Evolutionary conservation across 2,797 vertebrate genomes (phyloP).

Genomic region (Moxostoma hubbsi): DNA sequence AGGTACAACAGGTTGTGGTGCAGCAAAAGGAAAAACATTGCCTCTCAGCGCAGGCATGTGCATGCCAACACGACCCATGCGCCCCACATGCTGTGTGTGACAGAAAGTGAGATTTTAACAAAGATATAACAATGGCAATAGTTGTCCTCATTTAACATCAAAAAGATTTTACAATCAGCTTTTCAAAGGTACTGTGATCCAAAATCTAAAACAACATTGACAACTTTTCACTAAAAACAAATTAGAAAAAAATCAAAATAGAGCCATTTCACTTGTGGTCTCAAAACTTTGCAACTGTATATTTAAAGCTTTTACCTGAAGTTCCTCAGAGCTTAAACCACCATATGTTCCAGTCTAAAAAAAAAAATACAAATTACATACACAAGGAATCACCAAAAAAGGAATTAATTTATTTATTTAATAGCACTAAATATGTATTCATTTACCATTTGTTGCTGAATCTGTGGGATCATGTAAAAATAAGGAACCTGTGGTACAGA

Average conservation of each 20-base stretch:
- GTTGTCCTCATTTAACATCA: too few species aligned
- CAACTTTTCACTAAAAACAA: too few species aligned
- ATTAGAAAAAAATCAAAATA: too few species aligned
- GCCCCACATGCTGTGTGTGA: constrained; percentile 1
- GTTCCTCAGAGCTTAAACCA: constrained; percentile 10
- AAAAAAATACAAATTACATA: not conserved
- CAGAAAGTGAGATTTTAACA: not conserved
- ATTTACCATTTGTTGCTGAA: constrained; percentile 8
- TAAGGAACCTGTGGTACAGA: too few species aligned
- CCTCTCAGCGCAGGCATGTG: not conserved
- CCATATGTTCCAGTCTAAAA: constrained; percentile 21
- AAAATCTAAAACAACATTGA: too few species aligned
- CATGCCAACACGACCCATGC: not conserved
- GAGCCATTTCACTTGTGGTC: too few species aligned
- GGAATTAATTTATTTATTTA: not conserved
- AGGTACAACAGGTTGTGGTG: constrained; percentile 9
- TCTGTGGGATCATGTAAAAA: not conserved
- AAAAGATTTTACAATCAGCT: too few species aligned
- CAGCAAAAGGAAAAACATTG: constrained; percentile 7
- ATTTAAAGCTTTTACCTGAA: not conserved
- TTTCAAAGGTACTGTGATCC: too few species aligned
- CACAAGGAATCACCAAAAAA: not conserved
- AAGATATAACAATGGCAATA: too few species aligned
- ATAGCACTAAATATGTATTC: fast-evolving
- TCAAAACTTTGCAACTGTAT: too few species aligned